Conservation (phyloP, 2,113 vertebrate genomes). For the Riparia riparia region DNA sequence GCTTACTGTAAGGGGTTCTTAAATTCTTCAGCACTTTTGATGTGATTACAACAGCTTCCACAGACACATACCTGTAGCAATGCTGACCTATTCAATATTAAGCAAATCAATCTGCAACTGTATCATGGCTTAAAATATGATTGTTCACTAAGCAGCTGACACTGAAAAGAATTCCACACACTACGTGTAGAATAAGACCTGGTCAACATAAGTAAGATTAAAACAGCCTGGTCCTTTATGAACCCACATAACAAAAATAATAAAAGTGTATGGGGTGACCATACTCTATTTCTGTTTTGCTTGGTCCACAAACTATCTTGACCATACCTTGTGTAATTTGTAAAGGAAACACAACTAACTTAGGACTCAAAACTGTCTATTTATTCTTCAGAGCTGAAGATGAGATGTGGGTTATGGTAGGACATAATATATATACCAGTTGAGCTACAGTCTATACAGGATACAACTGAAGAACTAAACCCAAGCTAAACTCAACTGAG, state of each 20-base stretch:
- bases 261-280: background rate
- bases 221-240: background rate
- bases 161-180: background rate
- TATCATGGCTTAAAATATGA: background rate
- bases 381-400: background rate
- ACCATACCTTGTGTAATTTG: background rate
- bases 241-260: background rate
- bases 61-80: background rate
- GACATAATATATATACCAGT: background rate
- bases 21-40: background rate
- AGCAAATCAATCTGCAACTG: background rate
- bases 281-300: conserved; percentile 18
- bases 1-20: background rate
- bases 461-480: background rate
- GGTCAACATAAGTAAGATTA: background rate
- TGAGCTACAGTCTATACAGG: background rate
- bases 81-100: background rate
- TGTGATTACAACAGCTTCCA: background rate
- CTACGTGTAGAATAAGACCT: background rate
- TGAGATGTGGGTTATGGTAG: background rate
- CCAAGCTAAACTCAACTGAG: background rate
- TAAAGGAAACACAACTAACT: conserved; percentile 5
- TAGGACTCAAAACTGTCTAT: background rate
- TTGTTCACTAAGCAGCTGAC: background rate
- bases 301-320: conserved; percentile 29